Evolutionary conservation across 1,140 invertebrate species (phyloP).

Genomic region (Procambarus clarkii): DNA sequence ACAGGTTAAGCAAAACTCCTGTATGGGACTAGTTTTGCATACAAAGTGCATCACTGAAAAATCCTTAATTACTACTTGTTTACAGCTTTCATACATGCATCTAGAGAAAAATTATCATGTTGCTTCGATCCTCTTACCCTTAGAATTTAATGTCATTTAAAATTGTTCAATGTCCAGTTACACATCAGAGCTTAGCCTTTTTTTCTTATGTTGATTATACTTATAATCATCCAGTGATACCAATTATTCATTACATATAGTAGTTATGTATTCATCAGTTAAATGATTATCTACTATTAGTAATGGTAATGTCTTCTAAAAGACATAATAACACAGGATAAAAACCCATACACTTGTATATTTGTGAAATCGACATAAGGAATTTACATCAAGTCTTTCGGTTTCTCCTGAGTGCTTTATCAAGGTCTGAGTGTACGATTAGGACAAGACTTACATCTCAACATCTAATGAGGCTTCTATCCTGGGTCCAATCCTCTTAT

Average conservation of each 20-base stretch:
- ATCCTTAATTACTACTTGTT: constrained; percentile 1
- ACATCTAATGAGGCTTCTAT: too few species aligned
- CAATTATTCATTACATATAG: neutral
- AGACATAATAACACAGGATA: too few species aligned
- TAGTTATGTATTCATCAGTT: neutral
- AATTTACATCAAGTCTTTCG: too few species aligned
- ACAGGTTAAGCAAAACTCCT: constrained; percentile 16
- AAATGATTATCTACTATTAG: too few species aligned
- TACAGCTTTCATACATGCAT: constrained; percentile 20
- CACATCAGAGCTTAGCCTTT: neutral
- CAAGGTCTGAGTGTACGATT: too few species aligned
- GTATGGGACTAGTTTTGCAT: constrained; percentile 40
- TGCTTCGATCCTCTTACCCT: neutral
- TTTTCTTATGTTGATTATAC: neutral
- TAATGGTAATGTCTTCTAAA: too few species aligned
- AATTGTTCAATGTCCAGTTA: neutral
- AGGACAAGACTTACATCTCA: too few species aligned
- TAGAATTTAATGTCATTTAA: neutral
- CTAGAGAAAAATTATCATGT: neutral
- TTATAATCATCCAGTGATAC: neutral
- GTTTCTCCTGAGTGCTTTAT: too few species aligned
- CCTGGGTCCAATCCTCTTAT: too few species aligned
- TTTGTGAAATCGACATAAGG: too few species aligned
- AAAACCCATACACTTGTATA: too few species aligned
- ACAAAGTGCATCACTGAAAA: constrained; percentile 36